Evolutionary conservation across 2,797 vertebrate genomes (phyloP).

Genomic region (Eulemur coronatus): DNA sequence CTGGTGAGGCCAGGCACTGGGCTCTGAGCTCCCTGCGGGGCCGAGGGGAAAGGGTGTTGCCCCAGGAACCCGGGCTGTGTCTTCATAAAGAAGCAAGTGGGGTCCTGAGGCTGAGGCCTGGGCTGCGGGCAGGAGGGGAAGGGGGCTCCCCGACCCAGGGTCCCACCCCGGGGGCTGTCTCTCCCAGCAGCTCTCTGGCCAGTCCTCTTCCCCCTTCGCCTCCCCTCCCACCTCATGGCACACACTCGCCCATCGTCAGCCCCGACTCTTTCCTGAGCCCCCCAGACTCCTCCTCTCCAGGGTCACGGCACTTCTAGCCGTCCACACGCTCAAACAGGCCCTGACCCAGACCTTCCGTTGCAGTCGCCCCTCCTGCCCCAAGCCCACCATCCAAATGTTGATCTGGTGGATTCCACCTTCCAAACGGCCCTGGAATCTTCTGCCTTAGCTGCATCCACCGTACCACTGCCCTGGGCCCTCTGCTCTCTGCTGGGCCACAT

Average conservation of each 20-base stretch:
- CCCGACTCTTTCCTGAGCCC: neutral
- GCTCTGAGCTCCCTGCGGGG: neutral
- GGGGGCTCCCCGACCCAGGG: neutral
- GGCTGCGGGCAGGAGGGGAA: neutral
- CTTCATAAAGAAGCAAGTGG: neutral
- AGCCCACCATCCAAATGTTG: neutral
- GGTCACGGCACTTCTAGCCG: neutral
- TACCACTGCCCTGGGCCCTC: no score
- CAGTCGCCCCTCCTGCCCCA: neutral
- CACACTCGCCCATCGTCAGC: neutral
- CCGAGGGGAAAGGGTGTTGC: neutral
- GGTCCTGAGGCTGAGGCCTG: neutral
- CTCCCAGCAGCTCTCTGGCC: neutral
- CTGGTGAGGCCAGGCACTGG: no score
- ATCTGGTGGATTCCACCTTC: neutral
- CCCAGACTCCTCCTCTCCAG: neutral
- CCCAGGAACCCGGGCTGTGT: neutral
- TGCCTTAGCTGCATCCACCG: neutral
- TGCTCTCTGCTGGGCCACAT: neutral
- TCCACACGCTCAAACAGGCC: neutral
- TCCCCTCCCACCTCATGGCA: neutral
- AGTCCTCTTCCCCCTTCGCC: no score
- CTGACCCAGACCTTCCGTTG: neutral
- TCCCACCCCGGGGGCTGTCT: fast-evolving
- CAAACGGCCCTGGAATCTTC: neutral